These are phyloP conservation scores for Macrocentrus cingulum DNA, from an alignment of 1,140 invertebrate species.

Conservation along the genomic window DNA sequence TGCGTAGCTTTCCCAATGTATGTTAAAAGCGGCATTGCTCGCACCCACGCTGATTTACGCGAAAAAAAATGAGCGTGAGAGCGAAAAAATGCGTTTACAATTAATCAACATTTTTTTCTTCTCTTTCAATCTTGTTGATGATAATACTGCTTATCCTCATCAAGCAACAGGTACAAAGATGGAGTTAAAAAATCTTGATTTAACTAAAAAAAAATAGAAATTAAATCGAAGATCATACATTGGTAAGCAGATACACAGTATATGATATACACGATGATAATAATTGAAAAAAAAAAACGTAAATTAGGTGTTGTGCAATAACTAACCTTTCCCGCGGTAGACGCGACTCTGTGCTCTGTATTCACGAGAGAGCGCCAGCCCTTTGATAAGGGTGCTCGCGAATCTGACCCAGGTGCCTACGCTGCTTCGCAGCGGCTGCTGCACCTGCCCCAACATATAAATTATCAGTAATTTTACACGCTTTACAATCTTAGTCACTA, in stretches of 20 bases:
- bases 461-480: slow-evolving; percentile 35
- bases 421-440: slow-evolving; percentile 76
- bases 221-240: too few relatives aligned
- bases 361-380: slow-evolving; percentile 79
- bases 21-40: too few relatives aligned
- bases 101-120: too few relatives aligned
- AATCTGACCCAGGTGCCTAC: slow-evolving; percentile 78
- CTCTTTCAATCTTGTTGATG: too few relatives aligned
- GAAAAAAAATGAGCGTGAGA: too few relatives aligned
- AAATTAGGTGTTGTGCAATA: slow-evolving; percentile 45
- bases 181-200: too few relatives aligned
- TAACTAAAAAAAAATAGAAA: too few relatives aligned
- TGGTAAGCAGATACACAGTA: slow-evolving; percentile 29
- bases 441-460: slow-evolving; percentile 62
- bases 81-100: too few relatives aligned
- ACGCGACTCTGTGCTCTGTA: slow-evolving; percentile 44
- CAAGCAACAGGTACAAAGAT: too few relatives aligned
- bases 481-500: slow-evolving; percentile 12
- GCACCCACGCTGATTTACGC: too few relatives aligned
- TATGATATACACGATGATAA: slow-evolving; percentile 24
- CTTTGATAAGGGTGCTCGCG: slow-evolving; percentile 92
- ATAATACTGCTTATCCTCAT: too few relatives aligned
- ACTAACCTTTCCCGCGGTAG: slow-evolving; percentile 55
- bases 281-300: slow-evolving; percentile 34
- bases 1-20: too few relatives aligned